Conservation (phyloP, 2,113 vertebrate species). For the Apaloderma vittatum region DNA sequence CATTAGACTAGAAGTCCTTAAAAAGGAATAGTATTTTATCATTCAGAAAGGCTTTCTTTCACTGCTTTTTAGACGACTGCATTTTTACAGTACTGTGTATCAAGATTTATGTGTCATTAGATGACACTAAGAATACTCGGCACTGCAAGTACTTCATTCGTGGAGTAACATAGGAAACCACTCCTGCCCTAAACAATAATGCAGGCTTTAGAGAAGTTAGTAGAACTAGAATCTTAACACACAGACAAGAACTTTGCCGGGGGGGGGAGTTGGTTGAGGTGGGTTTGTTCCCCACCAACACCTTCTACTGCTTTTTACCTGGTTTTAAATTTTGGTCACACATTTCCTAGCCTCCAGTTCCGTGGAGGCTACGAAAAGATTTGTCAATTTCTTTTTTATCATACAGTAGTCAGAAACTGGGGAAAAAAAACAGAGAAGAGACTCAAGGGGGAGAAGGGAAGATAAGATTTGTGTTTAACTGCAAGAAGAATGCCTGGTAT, state of each 20-base stretch:
- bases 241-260: neutral
- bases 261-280: rapidly evolving
- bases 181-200: neutral
- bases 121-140: neutral
- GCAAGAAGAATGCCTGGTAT: neutral
- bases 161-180: neutral
- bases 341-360: neutral
- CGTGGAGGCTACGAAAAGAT: neutral
- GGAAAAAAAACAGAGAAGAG: neutral
- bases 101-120: neutral
- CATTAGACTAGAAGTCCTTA: neutral
- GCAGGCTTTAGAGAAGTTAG: neutral
- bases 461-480: neutral
- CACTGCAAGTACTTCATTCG: neutral
- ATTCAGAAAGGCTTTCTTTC: neutral
- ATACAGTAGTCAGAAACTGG: neutral
- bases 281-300: neutral
- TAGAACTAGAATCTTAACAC: neutral
- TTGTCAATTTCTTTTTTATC: neutral
- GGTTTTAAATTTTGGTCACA: neutral
- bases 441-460: neutral
- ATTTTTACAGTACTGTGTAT: neutral
- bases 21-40: neutral
- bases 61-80: neutral
- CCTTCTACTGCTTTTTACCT: neutral